These are phyloP conservation scores for Basileuterus tristriatus DNA, from an alignment of 2,797 vertebrate genomes.

Conservation along the genomic window DNA sequence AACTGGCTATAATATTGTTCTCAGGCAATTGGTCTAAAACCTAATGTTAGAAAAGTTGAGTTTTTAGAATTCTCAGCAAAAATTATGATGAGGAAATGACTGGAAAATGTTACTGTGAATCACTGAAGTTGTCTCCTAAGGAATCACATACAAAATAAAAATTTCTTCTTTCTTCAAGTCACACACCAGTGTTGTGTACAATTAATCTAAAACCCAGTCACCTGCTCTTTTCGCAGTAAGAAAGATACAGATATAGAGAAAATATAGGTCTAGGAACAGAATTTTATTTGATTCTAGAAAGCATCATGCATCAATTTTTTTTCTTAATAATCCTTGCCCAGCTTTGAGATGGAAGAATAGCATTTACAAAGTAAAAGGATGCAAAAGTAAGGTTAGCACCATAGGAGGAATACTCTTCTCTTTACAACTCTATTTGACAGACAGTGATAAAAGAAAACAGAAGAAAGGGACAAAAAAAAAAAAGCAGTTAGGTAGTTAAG, in stretches of 20 bases:
- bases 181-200: not conserved
- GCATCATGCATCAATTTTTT: slow-evolving; percentile 5
- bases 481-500: not conserved
- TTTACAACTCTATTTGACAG: not conserved
- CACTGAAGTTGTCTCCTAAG: not conserved
- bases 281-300: slow-evolving; percentile 48
- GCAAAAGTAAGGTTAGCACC: not conserved
- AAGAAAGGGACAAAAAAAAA: not conserved
- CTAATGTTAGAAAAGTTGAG: not conserved
- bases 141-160: not conserved
- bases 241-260: slow-evolving; percentile 31
- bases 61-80: not conserved
- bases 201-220: not conserved
- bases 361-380: not conserved
- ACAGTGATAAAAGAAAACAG: not conserved
- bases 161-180: not conserved
- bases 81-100: not conserved
- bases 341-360: not conserved
- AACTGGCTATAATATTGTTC: not conserved
- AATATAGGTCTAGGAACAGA: not conserved
- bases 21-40: not conserved
- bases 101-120: not conserved
- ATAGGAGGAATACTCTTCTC: not conserved
- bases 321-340: not conserved
- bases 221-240: not conserved